These are phyloP conservation scores for Drosophila pruinosa DNA, from an alignment of 1,140 invertebrate species.

Conservation along the genomic window DNA sequence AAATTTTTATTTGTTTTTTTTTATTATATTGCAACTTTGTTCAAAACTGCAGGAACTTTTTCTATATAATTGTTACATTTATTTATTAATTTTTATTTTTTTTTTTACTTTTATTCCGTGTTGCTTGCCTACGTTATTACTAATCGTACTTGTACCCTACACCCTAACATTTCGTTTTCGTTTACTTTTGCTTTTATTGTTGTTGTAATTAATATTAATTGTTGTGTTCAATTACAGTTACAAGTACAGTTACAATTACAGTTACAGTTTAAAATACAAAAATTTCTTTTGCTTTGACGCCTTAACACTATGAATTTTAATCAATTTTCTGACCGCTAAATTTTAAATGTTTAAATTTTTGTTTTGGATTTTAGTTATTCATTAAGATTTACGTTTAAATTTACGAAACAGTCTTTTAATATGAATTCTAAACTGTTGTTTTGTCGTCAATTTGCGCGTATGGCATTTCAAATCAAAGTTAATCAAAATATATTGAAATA, in stretches of 20 bases:
- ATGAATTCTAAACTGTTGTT: slow-evolving; percentile 74
- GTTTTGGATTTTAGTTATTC: slow-evolving; percentile 26
- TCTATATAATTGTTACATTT: slow-evolving; percentile 59
- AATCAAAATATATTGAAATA: slow-evolving; percentile 4
- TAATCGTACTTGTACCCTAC: slow-evolving; percentile 52
- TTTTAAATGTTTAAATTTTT: slow-evolving; percentile 29
- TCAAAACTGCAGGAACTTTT: slow-evolving; percentile 76
- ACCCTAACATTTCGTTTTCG: slow-evolving; percentile 58
- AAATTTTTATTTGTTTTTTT: slow-evolving; percentile 30
- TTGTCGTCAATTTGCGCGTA: slow-evolving; percentile 20
- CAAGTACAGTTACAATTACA: slow-evolving; percentile 26
- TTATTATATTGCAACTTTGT: slow-evolving; percentile 64
- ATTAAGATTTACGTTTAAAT: slow-evolving; percentile 59
- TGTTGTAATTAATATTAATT: slow-evolving; percentile 2
- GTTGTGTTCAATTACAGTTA: slow-evolving; percentile 18
- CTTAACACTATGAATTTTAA: slow-evolving; percentile 61
- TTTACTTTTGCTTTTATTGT: slow-evolving; percentile 31
- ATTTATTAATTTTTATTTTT: slow-evolving; percentile 39
- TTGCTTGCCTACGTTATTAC: slow-evolving; percentile 45
- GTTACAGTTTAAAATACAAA: slow-evolving; percentile 55
- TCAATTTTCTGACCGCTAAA: slow-evolving; percentile 9
- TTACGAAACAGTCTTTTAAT: slow-evolving; percentile 81
- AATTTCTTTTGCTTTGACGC: slow-evolving; percentile 44
- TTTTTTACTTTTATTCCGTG: slow-evolving; percentile 31
- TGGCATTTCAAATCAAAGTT: background rate